Base-by-base conservation (phyloP, 1,140 invertebrate species). In the Pseudomyrmex sp. region DNA sequence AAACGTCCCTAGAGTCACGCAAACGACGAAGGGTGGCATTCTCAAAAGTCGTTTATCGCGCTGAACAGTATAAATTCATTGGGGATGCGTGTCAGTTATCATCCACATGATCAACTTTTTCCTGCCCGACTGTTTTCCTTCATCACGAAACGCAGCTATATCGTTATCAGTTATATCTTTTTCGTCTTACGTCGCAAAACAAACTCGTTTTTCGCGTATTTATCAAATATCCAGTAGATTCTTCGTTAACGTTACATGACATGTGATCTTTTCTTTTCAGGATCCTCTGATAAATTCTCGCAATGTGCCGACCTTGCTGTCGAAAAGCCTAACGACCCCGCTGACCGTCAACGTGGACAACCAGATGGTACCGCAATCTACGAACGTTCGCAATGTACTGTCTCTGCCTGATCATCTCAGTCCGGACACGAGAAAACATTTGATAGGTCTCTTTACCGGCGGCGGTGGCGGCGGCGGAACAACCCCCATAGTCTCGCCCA, bases 351-450 rank as follows among this genome's bases (percentile, higher is more conserved):
- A 84, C 50, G 65, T 90, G 65, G 89, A 90, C 3, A 90, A 87
- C n/a, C 89, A 90, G 26, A 82, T 82, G 75, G 87, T 90, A 12
- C 87, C 89, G 1, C 87, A 82, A 10, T 87, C 79, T 20, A 20
- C 44, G 15, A 52, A 63, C 1, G 46, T 52, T 0, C 52, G 44
- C 9, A 62, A 70, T 2, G 70, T 61, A 0, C 35, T 18, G 3
- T 58, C 58, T 0, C 63, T 85, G 3, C 82, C 82, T 23, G 77
- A 88, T 13, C 85, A 86, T 1, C 63, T 90, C 9, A 88, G 89
- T 5, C 85, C 89, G 2, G 72, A 69, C 2, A 50, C 75, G 13
- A 80, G 79, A 18, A 89, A 83, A 2, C 77, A 89, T 3, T 13
- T 89, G 1, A 72, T 54, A 13, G 75, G 69, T 1, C 9, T 79